phyloP scores from a whole-genome alignment of 1,140 invertebrate genomes.

The Heliothis subflexa region DNA sequence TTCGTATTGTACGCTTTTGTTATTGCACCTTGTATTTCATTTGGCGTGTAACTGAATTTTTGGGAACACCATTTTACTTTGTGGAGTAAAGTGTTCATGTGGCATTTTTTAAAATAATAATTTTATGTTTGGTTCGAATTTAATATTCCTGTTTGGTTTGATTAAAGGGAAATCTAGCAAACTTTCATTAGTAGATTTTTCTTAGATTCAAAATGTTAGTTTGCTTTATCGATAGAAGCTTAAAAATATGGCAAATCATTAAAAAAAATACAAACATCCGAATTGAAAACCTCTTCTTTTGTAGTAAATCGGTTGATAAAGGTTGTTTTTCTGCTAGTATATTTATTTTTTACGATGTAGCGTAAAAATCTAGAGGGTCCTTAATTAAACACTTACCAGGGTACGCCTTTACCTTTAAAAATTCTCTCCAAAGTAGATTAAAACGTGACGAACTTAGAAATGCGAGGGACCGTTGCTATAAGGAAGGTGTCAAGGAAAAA shows the following conservation, averaged over 20 bases:
- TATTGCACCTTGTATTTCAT: conserved; percentile 2
- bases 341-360: background rate
- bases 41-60: background rate
- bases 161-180: too few relatives aligned
- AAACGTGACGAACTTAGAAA: conserved; percentile 45
- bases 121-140: background rate
- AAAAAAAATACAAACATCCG: too few relatives aligned
- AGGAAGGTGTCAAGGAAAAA: conserved; percentile 1
- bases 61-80: background rate
- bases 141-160: too few relatives aligned
- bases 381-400: conserved; percentile 37
- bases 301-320: too few relatives aligned
- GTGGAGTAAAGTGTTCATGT: background rate
- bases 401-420: conserved; percentile 13
- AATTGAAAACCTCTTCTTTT: too few relatives aligned
- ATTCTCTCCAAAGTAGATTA: conserved; percentile 31
- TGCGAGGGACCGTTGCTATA: background rate
- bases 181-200: too few relatives aligned
- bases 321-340: background rate
- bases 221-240: too few relatives aligned
- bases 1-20: conserved; percentile 11
- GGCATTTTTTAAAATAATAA: background rate
- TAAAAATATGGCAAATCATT: too few relatives aligned
- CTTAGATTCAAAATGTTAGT: too few relatives aligned
- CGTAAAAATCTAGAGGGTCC: background rate